Conservation (phyloP, 2,113 vertebrate species). For the Elachura formosa region DNA sequence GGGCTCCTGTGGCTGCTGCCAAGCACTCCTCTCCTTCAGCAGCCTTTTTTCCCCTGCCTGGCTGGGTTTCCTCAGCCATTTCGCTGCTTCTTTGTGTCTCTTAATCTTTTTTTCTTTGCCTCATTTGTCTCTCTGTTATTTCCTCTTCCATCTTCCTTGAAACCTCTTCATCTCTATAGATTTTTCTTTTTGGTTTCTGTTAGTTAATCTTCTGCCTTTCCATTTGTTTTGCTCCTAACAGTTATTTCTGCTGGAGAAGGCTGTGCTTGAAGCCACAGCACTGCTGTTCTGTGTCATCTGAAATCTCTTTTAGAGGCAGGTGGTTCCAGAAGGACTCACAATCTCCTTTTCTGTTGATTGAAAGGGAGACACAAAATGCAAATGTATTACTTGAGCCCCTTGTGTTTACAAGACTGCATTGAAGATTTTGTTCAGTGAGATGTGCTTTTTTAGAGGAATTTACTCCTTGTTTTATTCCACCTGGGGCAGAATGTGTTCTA, state of each 20-base stretch:
- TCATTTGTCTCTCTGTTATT: not conserved
- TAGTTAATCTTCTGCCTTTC: conserved; percentile 11
- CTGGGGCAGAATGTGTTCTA: not conserved
- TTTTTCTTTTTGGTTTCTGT: conserved; percentile 5
- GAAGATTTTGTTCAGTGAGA: conserved; percentile 35
- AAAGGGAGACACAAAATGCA: conserved; percentile 14
- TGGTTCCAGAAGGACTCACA: not conserved
- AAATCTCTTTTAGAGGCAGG: not conserved
- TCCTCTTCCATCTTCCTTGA: conserved; percentile 1
- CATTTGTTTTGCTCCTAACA: not conserved
- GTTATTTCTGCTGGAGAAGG: not conserved
- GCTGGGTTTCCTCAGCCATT: not conserved
- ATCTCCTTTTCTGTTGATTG: not conserved
- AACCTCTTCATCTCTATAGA: not conserved
- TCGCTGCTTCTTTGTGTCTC: not conserved
- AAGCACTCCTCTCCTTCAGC: not conserved
- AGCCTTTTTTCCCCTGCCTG: not conserved
- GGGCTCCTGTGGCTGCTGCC: not conserved
- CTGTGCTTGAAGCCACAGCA: not conserved
- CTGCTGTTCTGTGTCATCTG: not conserved
- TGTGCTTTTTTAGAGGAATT: conserved; percentile 25
- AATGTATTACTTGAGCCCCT: not conserved
- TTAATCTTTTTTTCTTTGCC: not conserved
- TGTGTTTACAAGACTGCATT: not conserved
- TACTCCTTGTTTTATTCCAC: conserved; percentile 1